Conservation (phyloP, 2,797 vertebrate species). For the Cyclopterus lumpus region DNA sequence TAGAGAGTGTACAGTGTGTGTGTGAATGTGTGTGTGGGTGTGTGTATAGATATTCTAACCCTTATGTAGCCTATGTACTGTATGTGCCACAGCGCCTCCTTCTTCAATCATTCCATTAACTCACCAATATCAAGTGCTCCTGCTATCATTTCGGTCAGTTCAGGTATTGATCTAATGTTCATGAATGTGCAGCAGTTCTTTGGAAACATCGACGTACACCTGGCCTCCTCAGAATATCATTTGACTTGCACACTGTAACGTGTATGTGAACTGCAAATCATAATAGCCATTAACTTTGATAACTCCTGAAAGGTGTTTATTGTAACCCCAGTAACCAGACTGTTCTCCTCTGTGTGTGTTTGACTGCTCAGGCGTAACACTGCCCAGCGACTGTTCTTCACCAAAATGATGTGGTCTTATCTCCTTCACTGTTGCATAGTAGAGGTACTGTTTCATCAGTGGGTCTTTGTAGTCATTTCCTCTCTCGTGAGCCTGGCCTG, state of each 20-base stretch:
- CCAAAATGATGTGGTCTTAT: conserved; percentile 65
- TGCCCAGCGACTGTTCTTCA: conserved; percentile 82
- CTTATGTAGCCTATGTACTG: conserved; percentile 77
- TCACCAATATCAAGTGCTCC: conserved; percentile 58
- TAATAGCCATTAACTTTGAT: conserved; percentile 67
- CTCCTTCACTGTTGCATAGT: conserved; percentile 62
- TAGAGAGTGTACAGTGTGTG: conserved; percentile 73
- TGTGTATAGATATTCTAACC: conserved; percentile 75
- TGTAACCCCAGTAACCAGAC: conserved; percentile 71
- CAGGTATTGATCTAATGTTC: conserved; percentile 60
- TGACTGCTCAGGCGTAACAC: conserved; percentile 84
- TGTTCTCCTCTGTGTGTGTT: conserved; percentile 76
- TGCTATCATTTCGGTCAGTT: conserved; percentile 51
- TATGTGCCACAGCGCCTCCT: conserved; percentile 76
- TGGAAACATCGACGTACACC: conserved; percentile 39
- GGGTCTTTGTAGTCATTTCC: conserved; percentile 53
- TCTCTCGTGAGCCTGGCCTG: conserved; percentile 34
- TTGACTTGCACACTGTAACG: conserved; percentile 60
- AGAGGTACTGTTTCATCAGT: conserved; percentile 59
- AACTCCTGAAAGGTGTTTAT: conserved; percentile 63
- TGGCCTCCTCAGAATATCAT: conserved; percentile 33
- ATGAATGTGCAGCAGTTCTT: conserved; percentile 69
- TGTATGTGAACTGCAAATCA: conserved; percentile 54
- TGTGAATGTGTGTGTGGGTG: conserved; percentile 73
- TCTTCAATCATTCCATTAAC: conserved; percentile 80